These are phyloP conservation scores for Stenopsyche tienmushanensis DNA, from an alignment of 1,140 invertebrate species.

Conservation along the genomic window DNA sequence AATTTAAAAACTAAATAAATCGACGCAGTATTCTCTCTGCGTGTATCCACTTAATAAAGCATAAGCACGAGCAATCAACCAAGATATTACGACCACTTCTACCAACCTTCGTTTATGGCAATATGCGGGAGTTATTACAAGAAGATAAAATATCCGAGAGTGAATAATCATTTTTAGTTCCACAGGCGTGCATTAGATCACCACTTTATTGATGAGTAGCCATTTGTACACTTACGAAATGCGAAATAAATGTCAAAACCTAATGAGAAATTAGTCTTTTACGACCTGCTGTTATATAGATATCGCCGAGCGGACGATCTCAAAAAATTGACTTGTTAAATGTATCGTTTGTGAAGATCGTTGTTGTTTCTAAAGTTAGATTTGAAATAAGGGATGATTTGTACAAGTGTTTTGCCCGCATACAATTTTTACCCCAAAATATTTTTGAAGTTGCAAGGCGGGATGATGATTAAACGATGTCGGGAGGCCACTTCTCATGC, in stretches of 20 bases:
- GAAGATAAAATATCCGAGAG: constrained; percentile 4
- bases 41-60: background rate
- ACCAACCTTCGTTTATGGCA: constrained; percentile 11
- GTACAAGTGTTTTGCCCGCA: background rate
- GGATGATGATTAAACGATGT: background rate
- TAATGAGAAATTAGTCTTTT: no score
- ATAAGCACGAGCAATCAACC: constrained; percentile 6
- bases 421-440: background rate
- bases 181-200: no score
- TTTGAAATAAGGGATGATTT: no score
- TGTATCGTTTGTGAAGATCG: no score
- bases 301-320: background rate
- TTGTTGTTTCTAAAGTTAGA: no score
- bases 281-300: no score
- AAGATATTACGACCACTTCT: constrained; percentile 11
- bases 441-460: background rate
- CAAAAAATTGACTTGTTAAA: background rate
- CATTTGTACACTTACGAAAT: no score
- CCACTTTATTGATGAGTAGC: no score
- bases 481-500: background rate
- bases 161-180: no score
- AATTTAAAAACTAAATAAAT: background rate
- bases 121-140: constrained; percentile 13
- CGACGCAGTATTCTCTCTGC: constrained; percentile 1
- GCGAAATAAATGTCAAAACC: no score